Evolutionary conservation across 1,140 invertebrate species (phyloP), one percentile per base, ranked within the genome.

Genomic region (Rhagoletis pomonella): DNA sequence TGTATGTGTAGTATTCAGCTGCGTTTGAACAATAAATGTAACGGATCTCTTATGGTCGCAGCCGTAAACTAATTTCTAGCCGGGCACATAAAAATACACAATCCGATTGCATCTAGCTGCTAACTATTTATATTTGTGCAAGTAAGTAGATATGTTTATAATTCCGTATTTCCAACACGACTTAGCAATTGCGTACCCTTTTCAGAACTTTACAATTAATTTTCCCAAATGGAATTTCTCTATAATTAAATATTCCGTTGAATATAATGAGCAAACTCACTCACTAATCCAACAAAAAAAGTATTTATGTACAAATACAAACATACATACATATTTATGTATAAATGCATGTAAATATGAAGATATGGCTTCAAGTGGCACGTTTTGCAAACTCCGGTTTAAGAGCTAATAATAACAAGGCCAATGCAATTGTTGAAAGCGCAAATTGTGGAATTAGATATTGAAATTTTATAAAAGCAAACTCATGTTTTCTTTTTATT

Each of bases 151-250:
- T 29, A 29, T 29, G 50, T 55, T 7, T 55, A 14, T 17, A 62
- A 62, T 62, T 14, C 10, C 60, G 10, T 62, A 62, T 42, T 73
- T 73, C 10, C 3, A 12, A 39, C 3, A 3, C 9, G 39, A 67
- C 19, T 73, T 47, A 47, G 5, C 62, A 17, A 42, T 29, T 29
- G 29, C 29, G 29, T 29, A 86, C 14, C 39, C 55, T 65, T 65
- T 86, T 19, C 60, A 47, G n/a, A 64, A 64, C 59, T 62, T 62
- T n/a, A 42, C 59, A 86, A 65, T 17, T 62, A 86, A 86, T 86
- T 86, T 47, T 17, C 55, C 39, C n/a, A 14, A 86, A 44, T 86
- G 60, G 19, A 65, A 86, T 86, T 86, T 50, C 42, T 39, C 39
- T 42, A 14, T 86, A 86, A 86, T 65, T 86, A 65, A 39, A 65